Percentiles rank a stretch among this genome's conserved stretches.
Conservation (phyloP, 2,797 vertebrate genomes). For the Caiman crocodilus region DNA sequence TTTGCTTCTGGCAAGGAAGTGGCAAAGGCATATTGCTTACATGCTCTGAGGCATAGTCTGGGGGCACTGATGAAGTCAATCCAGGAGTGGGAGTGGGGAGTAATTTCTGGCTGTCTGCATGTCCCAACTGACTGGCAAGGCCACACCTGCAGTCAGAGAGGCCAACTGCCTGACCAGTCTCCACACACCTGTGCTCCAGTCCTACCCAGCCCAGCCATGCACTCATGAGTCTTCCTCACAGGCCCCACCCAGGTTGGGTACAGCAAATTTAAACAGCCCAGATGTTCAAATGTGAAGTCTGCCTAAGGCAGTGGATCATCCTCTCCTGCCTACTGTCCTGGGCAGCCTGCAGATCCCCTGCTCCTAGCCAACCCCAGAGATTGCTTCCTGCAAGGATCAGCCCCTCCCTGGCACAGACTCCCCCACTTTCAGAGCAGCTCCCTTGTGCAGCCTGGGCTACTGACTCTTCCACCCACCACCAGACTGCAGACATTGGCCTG, state of each 20-base stretch:
- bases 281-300: too few relatives aligned
- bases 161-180: background rate
- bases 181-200: background rate
- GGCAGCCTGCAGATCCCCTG: background rate
- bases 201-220: fast-evolving
- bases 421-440: background rate
- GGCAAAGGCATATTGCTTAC: too few relatives aligned
- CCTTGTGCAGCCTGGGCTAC: background rate
- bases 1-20: background rate
- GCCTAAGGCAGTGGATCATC: too few relatives aligned
- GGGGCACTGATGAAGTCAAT: too few relatives aligned
- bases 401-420: too few relatives aligned
- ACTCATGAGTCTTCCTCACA: fast-evolving
- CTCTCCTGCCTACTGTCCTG: background rate
- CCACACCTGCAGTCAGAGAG: too few relatives aligned
- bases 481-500: constrained; percentile 97
- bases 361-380: too few relatives aligned
- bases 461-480: background rate
- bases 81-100: background rate
- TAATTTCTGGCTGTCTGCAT: too few relatives aligned
- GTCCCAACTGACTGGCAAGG: too few relatives aligned
- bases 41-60: background rate
- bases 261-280: too few relatives aligned
- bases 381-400: background rate
- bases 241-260: background rate